Conservation (phyloP, 37 sponge, comb jelly and placozoan species). For the Agelas oroides region DNA sequence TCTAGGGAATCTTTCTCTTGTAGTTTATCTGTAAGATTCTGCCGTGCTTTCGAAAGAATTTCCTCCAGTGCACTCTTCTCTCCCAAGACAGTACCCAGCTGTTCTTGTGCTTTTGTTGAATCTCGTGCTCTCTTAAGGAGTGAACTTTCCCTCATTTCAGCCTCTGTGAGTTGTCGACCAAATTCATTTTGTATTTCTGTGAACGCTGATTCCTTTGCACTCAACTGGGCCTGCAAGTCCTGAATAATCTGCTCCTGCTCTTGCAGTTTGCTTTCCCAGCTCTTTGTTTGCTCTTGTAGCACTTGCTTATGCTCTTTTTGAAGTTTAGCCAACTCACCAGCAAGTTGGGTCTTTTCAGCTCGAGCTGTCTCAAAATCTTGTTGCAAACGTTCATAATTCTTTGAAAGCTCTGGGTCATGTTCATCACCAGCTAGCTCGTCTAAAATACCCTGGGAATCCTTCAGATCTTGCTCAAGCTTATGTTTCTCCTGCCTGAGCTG, state of each 20-base stretch:
- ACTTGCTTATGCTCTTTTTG: background rate
- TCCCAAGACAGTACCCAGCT: slow-evolving; percentile 1
- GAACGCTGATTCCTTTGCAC: slow-evolving; percentile 19
- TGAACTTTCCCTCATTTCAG: slow-evolving; percentile 3
- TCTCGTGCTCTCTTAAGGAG: background rate
- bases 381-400: slow-evolving; percentile 9
- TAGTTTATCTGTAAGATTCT: slow-evolving; percentile 55
- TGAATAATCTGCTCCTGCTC: slow-evolving; percentile 26
- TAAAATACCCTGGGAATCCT: background rate
- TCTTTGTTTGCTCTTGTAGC: background rate
- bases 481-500: background rate
- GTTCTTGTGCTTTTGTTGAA: background rate
- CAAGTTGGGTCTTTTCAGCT: background rate
- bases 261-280: slow-evolving; percentile 23
- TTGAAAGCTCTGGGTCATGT: background rate
- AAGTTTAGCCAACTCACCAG: slow-evolving; percentile 8
- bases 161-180: background rate
- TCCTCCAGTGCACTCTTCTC: slow-evolving; percentile 50
- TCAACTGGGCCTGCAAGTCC: slow-evolving; percentile 6
- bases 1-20: slow-evolving; percentile 60
- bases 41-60: slow-evolving; percentile 43
- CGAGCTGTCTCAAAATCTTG: background rate
- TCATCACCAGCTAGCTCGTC: background rate
- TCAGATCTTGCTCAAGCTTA: background rate
- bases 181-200: slow-evolving; percentile 32